Conservation (phyloP, 2,888 invertebrate species). For the Therioaphis trifolii region DNA sequence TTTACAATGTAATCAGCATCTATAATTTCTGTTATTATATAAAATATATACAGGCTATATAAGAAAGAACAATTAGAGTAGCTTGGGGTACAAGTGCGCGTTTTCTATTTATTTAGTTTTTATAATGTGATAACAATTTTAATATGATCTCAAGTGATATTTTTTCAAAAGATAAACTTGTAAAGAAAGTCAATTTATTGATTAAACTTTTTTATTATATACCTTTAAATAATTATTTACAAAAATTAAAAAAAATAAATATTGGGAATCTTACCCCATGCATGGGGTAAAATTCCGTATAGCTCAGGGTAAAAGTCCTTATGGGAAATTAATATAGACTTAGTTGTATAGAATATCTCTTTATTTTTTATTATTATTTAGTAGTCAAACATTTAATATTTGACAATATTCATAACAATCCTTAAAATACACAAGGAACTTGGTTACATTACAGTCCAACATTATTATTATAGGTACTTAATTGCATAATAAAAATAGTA, state of each 20-base stretch:
- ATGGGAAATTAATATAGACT: conserved; percentile 9
- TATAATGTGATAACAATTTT: not conserved
- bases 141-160: conserved; percentile 18
- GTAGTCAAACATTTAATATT: not conserved
- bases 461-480: no score
- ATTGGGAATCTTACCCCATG: conserved; percentile 23
- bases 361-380: not conserved
- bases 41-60: no score
- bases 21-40: no score
- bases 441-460: no score
- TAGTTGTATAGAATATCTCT: not conserved
- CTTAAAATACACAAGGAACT: no score
- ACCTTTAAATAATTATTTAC: not conserved
- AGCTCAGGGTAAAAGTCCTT: conserved; percentile 5
- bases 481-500: no score
- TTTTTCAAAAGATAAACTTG: not conserved
- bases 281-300: not conserved
- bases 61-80: conserved; percentile 27
- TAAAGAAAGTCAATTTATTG: not conserved
- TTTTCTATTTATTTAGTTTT: conserved; percentile 24
- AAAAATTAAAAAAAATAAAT: conserved; percentile 1
- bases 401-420: conserved; percentile 33
- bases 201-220: not conserved
- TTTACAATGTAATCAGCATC: no score
- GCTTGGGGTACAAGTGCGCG: conserved; percentile 7